Conservation (phyloP, 2,113 vertebrate species). For the Ammospiza caudacuta region DNA sequence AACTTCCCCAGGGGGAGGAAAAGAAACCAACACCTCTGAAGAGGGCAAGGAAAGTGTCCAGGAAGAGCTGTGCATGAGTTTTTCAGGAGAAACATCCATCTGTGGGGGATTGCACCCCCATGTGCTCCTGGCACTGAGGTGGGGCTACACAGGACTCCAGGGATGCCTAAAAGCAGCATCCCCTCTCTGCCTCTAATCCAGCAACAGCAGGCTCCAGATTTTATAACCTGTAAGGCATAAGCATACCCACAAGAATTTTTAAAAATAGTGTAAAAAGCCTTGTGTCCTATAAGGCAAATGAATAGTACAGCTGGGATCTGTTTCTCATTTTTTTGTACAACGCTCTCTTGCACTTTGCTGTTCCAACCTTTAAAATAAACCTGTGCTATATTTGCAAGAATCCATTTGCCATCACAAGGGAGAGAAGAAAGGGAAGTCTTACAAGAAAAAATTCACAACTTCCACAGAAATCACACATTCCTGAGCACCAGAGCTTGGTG, state of each 20-base stretch:
- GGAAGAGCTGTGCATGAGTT: accelerated
- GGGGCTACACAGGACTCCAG: too few species aligned
- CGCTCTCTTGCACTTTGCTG: background rate
- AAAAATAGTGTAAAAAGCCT: background rate
- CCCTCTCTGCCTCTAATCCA: background rate
- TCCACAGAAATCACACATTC: background rate
- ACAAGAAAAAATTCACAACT: background rate
- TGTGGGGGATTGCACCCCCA: background rate
- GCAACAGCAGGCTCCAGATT: background rate
- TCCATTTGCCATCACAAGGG: background rate
- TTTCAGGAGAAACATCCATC: background rate
- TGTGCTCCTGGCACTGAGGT: background rate
- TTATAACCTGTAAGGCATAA: background rate
- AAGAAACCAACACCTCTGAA: background rate
- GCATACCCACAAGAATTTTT: background rate
- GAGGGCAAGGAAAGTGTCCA: background rate
- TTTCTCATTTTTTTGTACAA: background rate
- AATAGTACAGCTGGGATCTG: background rate
- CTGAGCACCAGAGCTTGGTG: background rate
- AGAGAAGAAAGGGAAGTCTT: background rate
- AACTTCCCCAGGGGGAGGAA: background rate
- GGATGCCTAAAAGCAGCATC: background rate
- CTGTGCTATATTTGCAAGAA: background rate
- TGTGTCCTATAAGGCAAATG: background rate
- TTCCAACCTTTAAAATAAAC: background rate